These are phyloP conservation scores for Xiphophorus couchianus DNA, from an alignment of 2,113 vertebrate species.

Conservation along the genomic window DNA sequence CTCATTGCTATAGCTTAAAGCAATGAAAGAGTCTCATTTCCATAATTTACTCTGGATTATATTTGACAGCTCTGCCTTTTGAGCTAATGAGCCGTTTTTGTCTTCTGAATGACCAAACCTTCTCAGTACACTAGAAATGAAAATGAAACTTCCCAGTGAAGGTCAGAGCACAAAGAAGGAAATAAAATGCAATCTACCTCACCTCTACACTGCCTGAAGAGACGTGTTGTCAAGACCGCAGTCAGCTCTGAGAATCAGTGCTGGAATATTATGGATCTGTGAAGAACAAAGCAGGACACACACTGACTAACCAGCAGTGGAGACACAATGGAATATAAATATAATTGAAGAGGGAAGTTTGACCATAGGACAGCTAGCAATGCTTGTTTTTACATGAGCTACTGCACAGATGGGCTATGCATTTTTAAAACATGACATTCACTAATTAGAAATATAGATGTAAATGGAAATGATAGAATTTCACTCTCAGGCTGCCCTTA, in stretches of 20 bases:
- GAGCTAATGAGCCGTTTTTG: conserved; percentile 12
- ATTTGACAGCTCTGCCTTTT: conserved; percentile 38
- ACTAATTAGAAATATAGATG: conserved; percentile 39
- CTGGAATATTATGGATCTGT: conserved; percentile 24
- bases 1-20: conserved; percentile 34
- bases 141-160: conserved; percentile 18
- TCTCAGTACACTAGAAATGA: conserved; percentile 12
- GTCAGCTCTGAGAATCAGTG: conserved; percentile 15
- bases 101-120: conserved; percentile 2
- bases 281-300: conserved; percentile 21
- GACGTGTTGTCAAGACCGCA: conserved; percentile 27
- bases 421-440: conserved; percentile 60
- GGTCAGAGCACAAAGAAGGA: conserved; percentile 10
- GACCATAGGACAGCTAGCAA: conserved; percentile 61
- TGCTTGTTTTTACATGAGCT: conserved; percentile 53
- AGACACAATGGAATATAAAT: conserved; percentile 35
- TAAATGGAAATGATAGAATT: conserved; percentile 1
- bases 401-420: conserved; percentile 65
- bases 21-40: conserved; percentile 37
- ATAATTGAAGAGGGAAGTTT: conserved; percentile 26
- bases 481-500: neutral
- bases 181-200: conserved; percentile 66
- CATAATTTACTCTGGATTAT: conserved; percentile 21
- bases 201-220: conserved; percentile 42
- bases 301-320: conserved; percentile 16